These are phyloP conservation scores for Eretmocerus hayati DNA, from an alignment of 2,888 invertebrate species.

Conservation along the genomic window DNA sequence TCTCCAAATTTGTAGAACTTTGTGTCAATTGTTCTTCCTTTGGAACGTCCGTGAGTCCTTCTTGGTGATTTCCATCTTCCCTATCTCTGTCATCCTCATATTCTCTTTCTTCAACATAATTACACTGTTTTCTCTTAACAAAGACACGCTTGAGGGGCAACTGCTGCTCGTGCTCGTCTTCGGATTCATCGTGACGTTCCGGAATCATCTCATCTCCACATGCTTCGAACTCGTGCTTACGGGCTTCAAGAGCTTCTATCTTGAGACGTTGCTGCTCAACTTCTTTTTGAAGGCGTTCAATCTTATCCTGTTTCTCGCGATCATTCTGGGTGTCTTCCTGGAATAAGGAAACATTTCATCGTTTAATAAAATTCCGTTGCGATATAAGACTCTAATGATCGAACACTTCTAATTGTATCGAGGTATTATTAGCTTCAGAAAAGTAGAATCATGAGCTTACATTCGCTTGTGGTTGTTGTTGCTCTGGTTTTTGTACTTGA, in stretches of 20 bases:
- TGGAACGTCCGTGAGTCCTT: slow-evolving; percentile 15
- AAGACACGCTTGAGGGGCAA: slow-evolving; percentile 54
- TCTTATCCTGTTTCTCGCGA: too few species aligned
- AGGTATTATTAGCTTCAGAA: too few species aligned
- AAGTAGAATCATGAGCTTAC: neutral
- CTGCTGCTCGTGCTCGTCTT: slow-evolving; percentile 45
- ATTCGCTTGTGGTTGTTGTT: neutral
- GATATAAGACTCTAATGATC: too few species aligned
- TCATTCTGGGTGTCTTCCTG: neutral
- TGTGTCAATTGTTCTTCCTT: slow-evolving; percentile 14
- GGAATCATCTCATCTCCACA: slow-evolving; percentile 41
- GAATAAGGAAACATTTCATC: neutral
- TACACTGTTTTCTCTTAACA: slow-evolving; percentile 53
- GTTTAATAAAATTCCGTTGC: neutral
- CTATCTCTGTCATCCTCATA: slow-evolving; percentile 34
- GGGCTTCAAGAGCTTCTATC: slow-evolving; percentile 40
- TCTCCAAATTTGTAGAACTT: slow-evolving; percentile 27
- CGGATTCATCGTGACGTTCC: slow-evolving; percentile 42
- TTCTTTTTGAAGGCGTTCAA: slow-evolving; percentile 41
- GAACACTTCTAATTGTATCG: too few species aligned
- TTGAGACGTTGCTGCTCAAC: slow-evolving; percentile 42
- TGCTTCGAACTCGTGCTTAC: slow-evolving; percentile 39
- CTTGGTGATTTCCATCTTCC: slow-evolving; percentile 15
- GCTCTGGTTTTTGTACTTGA: neutral
- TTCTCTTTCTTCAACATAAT: slow-evolving; percentile 43